Base-by-base conservation (phyloP, 2,113 vertebrate genomes). In the Miniopterus natalensis region DNA sequence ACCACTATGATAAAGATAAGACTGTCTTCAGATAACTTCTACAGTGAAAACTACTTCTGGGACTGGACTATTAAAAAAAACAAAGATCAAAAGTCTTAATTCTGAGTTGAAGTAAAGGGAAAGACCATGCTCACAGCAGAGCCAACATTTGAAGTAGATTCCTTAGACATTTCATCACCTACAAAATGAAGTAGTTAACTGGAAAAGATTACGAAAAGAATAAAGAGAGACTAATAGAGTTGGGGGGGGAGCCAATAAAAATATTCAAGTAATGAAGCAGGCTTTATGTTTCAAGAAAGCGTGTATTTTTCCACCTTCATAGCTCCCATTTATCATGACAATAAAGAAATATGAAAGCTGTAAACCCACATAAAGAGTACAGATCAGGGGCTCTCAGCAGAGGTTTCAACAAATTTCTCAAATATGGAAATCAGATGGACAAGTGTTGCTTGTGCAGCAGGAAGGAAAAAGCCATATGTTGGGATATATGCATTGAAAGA, bases 211-310 rank as follows among this genome's bases (percentile, higher is more conserved):
- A 53, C 17, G 5, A 51, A 53, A 77, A 77, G 29, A 77, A 53
- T 51, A 51, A 77, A 77, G n/a, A 53, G 18, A 77, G 47, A 77
- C 17, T 51, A 20, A 77, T 21, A 21, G 47, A 77, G 29, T 51
- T 77, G 74, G 8, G 29, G 47, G 7, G 5, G 9, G 7, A 47
- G 15, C 51, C 74, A 51, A 49, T 77, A 53, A 91, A 79, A 90
- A 92, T 23, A 79, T 47, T 88, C 61, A 88, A 93, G 23, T 40
- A 84, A 63, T 86, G 57, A 91, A 92, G 27, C n/a, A 57, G 11
- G 3, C 47, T 31, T 90, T 95, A 29, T 91, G 27, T 74, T 85
- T 51, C 29, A 93, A 90, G 49, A 93, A 91, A 49, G 29, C 57
- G 51, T 78, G 2, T 8, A n/a, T 86, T 92, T 83, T 31, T 20